A percentile compares a stretch with the other conserved stretches of the same genome.
Conservation (phyloP, 1,140 invertebrate genomes). For the Metopolophium dirhodum region DNA sequence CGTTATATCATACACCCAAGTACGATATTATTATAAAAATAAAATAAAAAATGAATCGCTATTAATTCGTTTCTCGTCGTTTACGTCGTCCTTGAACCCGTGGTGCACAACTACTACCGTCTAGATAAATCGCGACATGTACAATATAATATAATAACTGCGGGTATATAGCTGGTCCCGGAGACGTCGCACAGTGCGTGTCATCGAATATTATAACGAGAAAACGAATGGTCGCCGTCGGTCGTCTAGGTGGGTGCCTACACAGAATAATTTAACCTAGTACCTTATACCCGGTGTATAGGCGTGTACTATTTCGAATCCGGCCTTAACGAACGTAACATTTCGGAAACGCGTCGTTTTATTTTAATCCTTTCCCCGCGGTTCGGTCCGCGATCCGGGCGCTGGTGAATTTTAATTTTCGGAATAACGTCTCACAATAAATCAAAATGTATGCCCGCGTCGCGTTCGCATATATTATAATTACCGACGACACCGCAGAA, state of each 20-base stretch:
- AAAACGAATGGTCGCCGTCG: background rate
- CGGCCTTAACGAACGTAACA: background rate
- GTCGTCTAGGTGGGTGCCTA: background rate
- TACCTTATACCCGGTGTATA: too few relatives aligned
- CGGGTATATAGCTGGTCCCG: too few relatives aligned
- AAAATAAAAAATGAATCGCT: too few relatives aligned
- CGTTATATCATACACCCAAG: too few relatives aligned
- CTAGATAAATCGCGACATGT: too few relatives aligned
- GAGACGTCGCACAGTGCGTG: too few relatives aligned
- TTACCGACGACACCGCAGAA: background rate
- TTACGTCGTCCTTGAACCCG: too few relatives aligned
- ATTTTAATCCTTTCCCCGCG: background rate
- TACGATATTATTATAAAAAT: too few relatives aligned
- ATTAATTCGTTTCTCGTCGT: too few relatives aligned
- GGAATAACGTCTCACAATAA: constrained; percentile 53
- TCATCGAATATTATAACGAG: background rate
- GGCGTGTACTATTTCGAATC: background rate
- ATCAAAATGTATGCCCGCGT: background rate
- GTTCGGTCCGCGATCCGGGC: background rate
- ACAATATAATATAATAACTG: too few relatives aligned
- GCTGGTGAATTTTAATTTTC: constrained; percentile 31
- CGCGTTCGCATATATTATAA: constrained; percentile 8
- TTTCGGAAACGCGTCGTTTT: background rate
- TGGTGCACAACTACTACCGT: too few relatives aligned
- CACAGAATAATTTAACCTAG: too few relatives aligned